These are phyloP conservation scores for Spialia ferax DNA, from an alignment of 2,888 invertebrate species.

Conservation along the genomic window DNA sequence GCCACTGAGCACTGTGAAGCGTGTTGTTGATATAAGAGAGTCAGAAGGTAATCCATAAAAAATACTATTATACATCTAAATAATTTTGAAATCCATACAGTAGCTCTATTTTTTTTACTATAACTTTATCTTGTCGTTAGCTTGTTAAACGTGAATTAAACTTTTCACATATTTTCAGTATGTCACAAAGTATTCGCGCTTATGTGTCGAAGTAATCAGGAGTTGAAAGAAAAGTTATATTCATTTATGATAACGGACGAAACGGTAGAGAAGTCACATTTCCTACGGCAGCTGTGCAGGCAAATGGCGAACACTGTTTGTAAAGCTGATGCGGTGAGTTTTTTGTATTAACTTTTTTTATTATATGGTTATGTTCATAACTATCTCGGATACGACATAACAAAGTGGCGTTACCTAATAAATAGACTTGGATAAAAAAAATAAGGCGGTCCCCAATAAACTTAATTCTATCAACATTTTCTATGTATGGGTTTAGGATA, in stretches of 20 bases:
- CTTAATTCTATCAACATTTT: no score
- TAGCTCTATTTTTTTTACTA: no score
- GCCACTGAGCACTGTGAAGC: conserved; percentile 95
- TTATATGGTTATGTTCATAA: no score
- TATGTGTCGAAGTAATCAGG: conserved; percentile 94
- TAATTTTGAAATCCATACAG: no score
- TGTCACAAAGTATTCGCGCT: conserved; percentile 97
- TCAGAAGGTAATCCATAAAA: conserved; percentile 91
- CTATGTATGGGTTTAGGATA: conserved; percentile 87
- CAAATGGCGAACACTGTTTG: conserved; percentile 97
- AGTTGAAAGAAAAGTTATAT: conserved; percentile 94
- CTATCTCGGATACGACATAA: no score
- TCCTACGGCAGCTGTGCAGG: conserved; percentile 94
- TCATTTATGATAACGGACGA: conserved; percentile 95
- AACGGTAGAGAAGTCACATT: conserved; percentile 92
- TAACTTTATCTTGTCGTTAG: background rate
- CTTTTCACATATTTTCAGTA: conserved; percentile 76
- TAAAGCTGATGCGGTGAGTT: conserved; percentile 95
- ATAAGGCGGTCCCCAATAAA: no score
- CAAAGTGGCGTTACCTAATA: no score
- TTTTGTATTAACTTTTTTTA: background rate
- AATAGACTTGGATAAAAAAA: no score
- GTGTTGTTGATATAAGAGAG: conserved; percentile 96
- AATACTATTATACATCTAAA: no score
- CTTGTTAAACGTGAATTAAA: background rate